Conservation (phyloP, 2,797 vertebrate species). For the Psittacula derbiana region DNA sequence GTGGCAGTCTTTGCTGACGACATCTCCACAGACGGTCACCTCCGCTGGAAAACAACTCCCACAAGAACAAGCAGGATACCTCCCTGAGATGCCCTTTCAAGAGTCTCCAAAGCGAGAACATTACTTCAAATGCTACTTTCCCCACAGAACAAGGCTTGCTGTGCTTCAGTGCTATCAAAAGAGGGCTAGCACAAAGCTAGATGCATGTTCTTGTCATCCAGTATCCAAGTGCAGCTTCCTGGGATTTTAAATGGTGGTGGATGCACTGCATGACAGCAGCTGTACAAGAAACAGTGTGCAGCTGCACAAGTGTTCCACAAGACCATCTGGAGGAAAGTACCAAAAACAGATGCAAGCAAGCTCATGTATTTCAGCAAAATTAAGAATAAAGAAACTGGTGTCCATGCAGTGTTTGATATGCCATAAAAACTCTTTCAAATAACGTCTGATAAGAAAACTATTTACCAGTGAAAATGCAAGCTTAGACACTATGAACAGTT, state of each 20-base stretch:
- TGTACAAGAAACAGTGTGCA: background rate
- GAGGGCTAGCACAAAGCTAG: background rate
- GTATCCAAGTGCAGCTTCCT: background rate
- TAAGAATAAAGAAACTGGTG: conserved; percentile 54
- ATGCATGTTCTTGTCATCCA: background rate
- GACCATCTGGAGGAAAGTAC: conserved; percentile 54
- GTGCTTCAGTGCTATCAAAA: background rate
- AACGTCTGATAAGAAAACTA: conserved; percentile 72
- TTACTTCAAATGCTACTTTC: conserved; percentile 14
- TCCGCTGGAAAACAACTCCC: background rate
- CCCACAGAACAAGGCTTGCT: background rate
- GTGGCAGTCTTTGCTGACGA: background rate
- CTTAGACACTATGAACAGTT: conserved; percentile 62
- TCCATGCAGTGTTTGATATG: conserved; percentile 69
- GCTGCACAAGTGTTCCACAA: conserved; percentile 15
- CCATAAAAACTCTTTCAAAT: conserved; percentile 66
- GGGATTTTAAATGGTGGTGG: background rate
- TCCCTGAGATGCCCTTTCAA: background rate
- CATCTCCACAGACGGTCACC: background rate
- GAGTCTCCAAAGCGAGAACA: background rate
- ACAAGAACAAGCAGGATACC: background rate
- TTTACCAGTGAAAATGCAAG: conserved; percentile 71
- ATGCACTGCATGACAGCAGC: background rate
- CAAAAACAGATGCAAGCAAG: conserved; percentile 33
- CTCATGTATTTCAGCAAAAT: conserved; percentile 48